phyloP scores from a whole-genome alignment of 1,140 invertebrate genomes.

The Saccostrea cuccullata region DNA sequence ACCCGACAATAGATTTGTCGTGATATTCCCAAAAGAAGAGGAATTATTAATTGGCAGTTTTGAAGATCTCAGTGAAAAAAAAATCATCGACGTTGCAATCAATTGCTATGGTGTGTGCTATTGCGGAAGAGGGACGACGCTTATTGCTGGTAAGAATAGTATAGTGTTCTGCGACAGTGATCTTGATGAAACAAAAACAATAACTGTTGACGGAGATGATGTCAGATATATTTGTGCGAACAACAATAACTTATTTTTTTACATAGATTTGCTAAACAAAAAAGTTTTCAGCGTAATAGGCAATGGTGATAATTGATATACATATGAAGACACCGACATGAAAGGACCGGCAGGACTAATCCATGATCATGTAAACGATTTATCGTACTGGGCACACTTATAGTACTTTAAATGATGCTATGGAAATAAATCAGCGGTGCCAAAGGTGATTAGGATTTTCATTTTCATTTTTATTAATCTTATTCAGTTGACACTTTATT shows the following conservation, averaged over 20 bases:
- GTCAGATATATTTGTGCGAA: not conserved
- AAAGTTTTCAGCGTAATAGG: not conserved
- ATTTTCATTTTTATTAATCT: too few relatives aligned
- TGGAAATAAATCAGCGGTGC: too few relatives aligned
- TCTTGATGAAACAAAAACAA: not conserved
- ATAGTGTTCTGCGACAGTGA: not conserved
- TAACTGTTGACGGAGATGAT: not conserved
- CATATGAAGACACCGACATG: not conserved
- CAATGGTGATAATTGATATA: not conserved
- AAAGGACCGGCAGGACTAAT: not conserved
- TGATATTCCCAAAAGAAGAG: not conserved
- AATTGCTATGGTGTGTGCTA: not conserved
- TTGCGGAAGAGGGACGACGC: not conserved
- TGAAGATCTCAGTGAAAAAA: not conserved
- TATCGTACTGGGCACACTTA: too few relatives aligned
- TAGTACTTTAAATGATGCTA: too few relatives aligned
- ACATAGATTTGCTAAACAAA: not conserved
- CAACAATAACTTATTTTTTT: not conserved
- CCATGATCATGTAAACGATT: too few relatives aligned
- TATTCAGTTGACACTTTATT: too few relatives aligned
- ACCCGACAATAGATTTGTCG: not conserved
- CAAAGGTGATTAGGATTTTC: too few relatives aligned
- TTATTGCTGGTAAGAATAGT: not conserved
- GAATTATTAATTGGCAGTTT: not conserved
- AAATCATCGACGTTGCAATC: not conserved